Evolutionary conservation across 2,888 invertebrate species (phyloP).

Genomic region (Bibio marci): DNA sequence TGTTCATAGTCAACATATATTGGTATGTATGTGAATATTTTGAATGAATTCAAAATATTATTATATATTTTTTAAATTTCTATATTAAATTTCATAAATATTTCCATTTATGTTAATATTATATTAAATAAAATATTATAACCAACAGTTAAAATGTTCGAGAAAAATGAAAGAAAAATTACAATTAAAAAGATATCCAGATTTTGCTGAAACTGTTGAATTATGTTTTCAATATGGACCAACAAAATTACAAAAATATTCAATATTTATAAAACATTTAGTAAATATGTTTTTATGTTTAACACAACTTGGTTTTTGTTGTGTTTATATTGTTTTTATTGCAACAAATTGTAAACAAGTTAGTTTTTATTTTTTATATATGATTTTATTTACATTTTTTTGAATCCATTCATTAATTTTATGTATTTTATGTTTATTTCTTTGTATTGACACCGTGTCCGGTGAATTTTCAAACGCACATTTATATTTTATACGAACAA

Average conservation of each 20-base stretch:
- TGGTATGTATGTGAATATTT: conserved; percentile 41
- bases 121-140: too few relatives aligned
- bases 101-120: conserved; percentile 1
- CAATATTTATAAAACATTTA: conserved; percentile 43
- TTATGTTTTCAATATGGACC: conserved; percentile 67
- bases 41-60: not conserved
- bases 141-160: conserved; percentile 46
- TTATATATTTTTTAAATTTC: not conserved
- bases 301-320: conserved; percentile 97
- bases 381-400: too few relatives aligned
- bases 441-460: too few relatives aligned
- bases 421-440: too few relatives aligned
- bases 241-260: conserved; percentile 37
- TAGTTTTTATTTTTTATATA: conserved; percentile 9
- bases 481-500: too few relatives aligned
- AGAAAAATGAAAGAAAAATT: conserved; percentile 43
- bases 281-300: conserved; percentile 80
- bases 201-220: conserved; percentile 71
- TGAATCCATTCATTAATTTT: not conserved
- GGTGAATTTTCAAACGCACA: too few relatives aligned
- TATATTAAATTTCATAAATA: not conserved
- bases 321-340: conserved; percentile 91
- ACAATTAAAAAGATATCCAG: conserved; percentile 38
- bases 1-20: conserved; percentile 81
- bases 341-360: conserved; percentile 71